Base-by-base conservation (phyloP, 2,113 vertebrate genomes). In the Sardina pilchardus region DNA sequence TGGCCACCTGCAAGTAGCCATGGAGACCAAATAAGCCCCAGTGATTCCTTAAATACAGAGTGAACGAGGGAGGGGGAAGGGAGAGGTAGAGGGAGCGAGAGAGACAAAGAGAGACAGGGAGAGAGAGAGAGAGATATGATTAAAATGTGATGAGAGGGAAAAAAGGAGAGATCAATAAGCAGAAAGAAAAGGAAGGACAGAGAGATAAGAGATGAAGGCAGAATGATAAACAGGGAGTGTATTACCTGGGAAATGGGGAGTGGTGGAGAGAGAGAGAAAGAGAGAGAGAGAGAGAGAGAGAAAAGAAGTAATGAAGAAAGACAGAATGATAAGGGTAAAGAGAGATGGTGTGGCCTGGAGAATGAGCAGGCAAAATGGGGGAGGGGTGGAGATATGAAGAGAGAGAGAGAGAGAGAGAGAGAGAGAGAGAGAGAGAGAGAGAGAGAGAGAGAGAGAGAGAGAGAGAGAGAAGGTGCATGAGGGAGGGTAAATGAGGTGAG, bases 401-500 rank as follows among this genome's bases (percentile, higher is more conserved):
- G 30, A 84, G 16, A 85, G 48, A 86, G 26, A 82, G 14, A 53
- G n/a, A 24, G 39, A 30, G 63, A 12, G 67, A 80, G 50, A 56
- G n/a, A n/a, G n/a, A n/a, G n/a, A 24, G 39, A 30, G 63, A 12
- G 67, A 80, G 50, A 56, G n/a, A n/a, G n/a, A n/a, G n/a, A n/a
- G n/a, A n/a, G n/a, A 21, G 6, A 44, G 30, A 84, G 16, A 85
- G 48, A 86, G 26, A 82, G 14, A 53, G n/a, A 24, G 39, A 30
- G 63, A 12, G 67, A 80, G 50, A 56, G 19, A 4, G 50, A 56
- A 17, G 14, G 50, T 19, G 4, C 12, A 14, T 10, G 45, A 47
- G 19, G 17, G 50, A 56, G 50, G 14, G 50, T 19, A 19, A 56
- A 14, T 10, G 45, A 47, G 4, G 39, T 4, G 39, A 3, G 39